phyloP scores from a whole-genome alignment of 2,888 invertebrate species.

The Conops quadrifasciatus region DNA sequence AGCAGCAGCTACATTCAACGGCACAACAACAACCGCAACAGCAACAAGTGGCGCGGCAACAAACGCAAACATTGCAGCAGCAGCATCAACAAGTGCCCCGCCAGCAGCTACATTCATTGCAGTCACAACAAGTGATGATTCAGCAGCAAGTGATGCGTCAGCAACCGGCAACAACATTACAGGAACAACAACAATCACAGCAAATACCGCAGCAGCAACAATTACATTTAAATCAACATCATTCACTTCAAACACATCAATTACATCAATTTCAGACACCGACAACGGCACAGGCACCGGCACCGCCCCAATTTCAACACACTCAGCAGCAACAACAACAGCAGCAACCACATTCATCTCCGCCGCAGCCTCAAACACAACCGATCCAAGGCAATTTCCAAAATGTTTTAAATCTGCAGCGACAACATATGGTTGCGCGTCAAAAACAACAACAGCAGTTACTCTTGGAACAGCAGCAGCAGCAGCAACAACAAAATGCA shows the following conservation, averaged over 20 bases:
- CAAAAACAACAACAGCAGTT: slow-evolving; percentile 38
- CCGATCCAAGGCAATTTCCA: slow-evolving; percentile 53
- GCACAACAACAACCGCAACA: slow-evolving; percentile 34
- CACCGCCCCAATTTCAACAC: slow-evolving; percentile 67
- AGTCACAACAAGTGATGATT: slow-evolving; percentile 24
- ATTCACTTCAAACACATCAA: slow-evolving; percentile 27
- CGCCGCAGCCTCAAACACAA: slow-evolving; percentile 42
- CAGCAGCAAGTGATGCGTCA: slow-evolving; percentile 39
- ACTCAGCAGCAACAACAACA: slow-evolving; percentile 38
- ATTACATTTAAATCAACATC: too few relatives aligned
- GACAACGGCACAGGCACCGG: neutral
- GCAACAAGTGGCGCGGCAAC: slow-evolving; percentile 34
- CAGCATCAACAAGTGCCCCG: slow-evolving; percentile 33
- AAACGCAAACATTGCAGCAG: slow-evolving; percentile 27
- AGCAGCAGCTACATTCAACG: slow-evolving; percentile 24
- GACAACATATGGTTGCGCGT: slow-evolving; percentile 44
- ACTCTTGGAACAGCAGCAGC: slow-evolving; percentile 37
- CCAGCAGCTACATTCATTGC: slow-evolving; percentile 28
- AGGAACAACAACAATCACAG: slow-evolving; percentile 34
- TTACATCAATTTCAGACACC: slow-evolving; percentile 35
- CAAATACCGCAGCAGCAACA: slow-evolving; percentile 29
- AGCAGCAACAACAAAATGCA: slow-evolving; percentile 41
- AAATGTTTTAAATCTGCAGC: slow-evolving; percentile 55
- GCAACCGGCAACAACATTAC: slow-evolving; percentile 42
- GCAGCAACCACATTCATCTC: slow-evolving; percentile 37